Evolutionary conservation across 2,888 invertebrate species (phyloP).

Genomic region (Dioctria rufipes): DNA sequence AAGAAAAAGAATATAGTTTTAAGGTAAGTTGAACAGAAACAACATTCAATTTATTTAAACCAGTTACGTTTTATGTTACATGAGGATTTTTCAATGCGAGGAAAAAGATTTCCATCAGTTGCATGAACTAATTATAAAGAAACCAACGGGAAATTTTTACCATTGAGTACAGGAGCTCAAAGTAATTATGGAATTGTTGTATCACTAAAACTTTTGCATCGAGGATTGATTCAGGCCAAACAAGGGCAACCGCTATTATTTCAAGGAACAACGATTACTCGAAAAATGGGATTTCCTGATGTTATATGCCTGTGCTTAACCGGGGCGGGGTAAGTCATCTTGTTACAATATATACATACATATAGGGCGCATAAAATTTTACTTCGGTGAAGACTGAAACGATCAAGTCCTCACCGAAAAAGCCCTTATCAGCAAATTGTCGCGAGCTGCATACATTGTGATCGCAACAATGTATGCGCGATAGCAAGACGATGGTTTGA

Average conservation of each 20-base stretch:
- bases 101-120: conserved; percentile 93
- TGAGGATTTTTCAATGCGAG: conserved; percentile 83
- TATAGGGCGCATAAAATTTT: too few relatives aligned
- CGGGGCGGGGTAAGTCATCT: too few relatives aligned
- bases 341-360: too few relatives aligned
- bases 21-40: conserved; percentile 72
- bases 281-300: conserved; percentile 93
- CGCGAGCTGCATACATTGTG: too few relatives aligned
- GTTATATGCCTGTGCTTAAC: too few relatives aligned
- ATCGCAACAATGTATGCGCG: too few relatives aligned
- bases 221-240: conserved; percentile 85
- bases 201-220: conserved; percentile 84
- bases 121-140: conserved; percentile 92
- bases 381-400: too few relatives aligned
- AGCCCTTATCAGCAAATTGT: too few relatives aligned
- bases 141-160: conserved; percentile 86
- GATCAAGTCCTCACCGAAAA: too few relatives aligned
- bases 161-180: conserved; percentile 77
- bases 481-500: too few relatives aligned
- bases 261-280: conserved; percentile 87
- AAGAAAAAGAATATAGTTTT: conserved; percentile 85
- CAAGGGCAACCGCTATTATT: conserved; percentile 84
- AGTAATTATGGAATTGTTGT: conserved; percentile 90
- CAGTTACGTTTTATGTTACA: not conserved
- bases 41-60: too few relatives aligned